A percentile compares a stretch with the other conserved stretches of the same genome.
phyloP scores from a whole-genome alignment of 2,113 vertebrate genomes.

The Synchiropus splendidus region DNA sequence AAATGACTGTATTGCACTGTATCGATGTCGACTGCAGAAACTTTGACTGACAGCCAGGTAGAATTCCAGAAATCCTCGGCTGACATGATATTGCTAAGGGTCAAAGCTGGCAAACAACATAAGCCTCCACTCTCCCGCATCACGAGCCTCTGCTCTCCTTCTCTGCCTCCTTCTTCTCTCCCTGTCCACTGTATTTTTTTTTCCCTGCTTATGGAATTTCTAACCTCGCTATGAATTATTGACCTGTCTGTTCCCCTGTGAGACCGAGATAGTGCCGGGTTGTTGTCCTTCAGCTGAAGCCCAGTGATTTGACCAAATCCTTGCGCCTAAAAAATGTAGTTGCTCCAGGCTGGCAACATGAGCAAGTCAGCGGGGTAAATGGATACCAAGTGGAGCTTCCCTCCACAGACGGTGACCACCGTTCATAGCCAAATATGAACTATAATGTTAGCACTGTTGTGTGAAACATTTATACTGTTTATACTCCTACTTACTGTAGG shows the following conservation, averaged over 20 bases:
- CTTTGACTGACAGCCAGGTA: constrained; percentile 52
- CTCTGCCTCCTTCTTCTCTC: constrained; percentile 7
- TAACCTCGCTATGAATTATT: constrained; percentile 55
- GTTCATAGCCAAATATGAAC: no score
- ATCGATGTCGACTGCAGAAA: constrained; percentile 11
- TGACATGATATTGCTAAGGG: constrained; percentile 54
- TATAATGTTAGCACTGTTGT: no score
- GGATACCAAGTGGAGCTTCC: no score
- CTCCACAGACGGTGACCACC: no score
- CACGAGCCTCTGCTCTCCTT: no score
- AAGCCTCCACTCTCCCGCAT: constrained; percentile 22
- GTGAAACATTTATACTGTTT: no score
- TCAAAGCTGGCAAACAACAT: constrained; percentile 32
- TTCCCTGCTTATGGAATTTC: constrained; percentile 41
- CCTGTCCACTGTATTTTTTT: constrained; percentile 26
- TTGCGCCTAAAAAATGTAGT: no score
- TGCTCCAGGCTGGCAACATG: no score
- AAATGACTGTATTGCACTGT: no score
- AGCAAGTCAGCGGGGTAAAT: no score
- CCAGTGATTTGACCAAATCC: no score
- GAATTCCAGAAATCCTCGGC: constrained; percentile 45
- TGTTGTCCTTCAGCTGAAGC: constrained; percentile 27
- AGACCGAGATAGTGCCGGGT: constrained; percentile 23
- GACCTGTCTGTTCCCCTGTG: constrained; percentile 42
- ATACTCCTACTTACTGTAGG: no score